Base-by-base conservation (phyloP, 2,888 invertebrate species). In the Reticulitermes lucifugus region DNA sequence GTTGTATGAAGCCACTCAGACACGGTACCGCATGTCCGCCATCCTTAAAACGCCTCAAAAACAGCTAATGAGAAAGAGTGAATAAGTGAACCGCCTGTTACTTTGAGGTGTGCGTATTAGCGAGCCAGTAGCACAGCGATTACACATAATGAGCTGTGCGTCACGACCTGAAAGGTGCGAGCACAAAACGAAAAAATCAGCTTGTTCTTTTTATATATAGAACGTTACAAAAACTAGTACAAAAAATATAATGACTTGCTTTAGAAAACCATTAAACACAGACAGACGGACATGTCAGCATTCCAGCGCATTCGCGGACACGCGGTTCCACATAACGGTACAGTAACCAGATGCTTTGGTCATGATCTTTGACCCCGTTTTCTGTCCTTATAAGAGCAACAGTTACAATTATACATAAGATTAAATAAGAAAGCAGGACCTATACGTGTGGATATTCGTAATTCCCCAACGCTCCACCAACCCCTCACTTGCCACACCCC, bases 221-320 rank as follows among this genome's bases (percentile, higher is more conserved):
- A 35, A 55, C 12, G 14, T 55, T 18, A 55, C 55, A 55, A 18
- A 55, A 55, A 55, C 18, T 2, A 14, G 18, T 18, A 18, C 14
- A 55, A 55, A 35, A 18, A 55, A 18, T 18, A 4, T 18, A 55
- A 14, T 55, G 18, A 55, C 55, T 14, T 55, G 55, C 14, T 12
- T 51, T 51, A 12, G 51, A 73, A 73, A 73, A 73, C 73, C 35
- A 25, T 73, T 12, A 73, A n/a, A 73, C 73, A 73, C 73, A 35
- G 25, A 25, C 25, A 25, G 10, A 73, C 1, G 25, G 29, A 70
- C 41, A 73, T 41, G 12, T 21, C 73, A 41, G 18, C 29, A 73
- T 70, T n/a, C 29, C 35, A 41, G 21, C 12, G 29, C 35, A 73
- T 73, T 41, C 73, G 35, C 18, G 41, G 21, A n/a, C 70, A 41